Evolutionary conservation across 2,113 vertebrate genomes (phyloP).

Genomic region (Semicossyphus pulcher): DNA sequence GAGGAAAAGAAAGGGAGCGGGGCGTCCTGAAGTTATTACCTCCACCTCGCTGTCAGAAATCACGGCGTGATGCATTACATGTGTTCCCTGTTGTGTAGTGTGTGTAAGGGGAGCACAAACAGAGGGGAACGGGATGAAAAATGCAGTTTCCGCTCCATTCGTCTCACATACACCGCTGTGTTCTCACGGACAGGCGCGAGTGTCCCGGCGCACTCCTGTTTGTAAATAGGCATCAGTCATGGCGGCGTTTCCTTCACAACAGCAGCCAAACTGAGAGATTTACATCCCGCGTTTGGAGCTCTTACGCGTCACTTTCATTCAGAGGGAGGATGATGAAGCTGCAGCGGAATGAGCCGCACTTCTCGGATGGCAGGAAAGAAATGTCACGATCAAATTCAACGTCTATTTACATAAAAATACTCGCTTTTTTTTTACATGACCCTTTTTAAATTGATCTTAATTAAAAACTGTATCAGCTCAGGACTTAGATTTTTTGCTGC

Average conservation of each 20-base stretch:
- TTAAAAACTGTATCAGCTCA: too few species aligned
- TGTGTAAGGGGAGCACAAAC: conserved; percentile 71
- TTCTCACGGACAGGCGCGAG: conserved; percentile 42
- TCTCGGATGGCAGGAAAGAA: background rate
- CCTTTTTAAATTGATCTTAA: too few species aligned
- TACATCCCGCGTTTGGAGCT: conserved; percentile 4
- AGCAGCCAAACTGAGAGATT: conserved; percentile 22
- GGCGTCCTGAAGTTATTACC: conserved; percentile 86
- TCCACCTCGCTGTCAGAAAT: conserved; percentile 88
- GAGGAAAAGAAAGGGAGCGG: conserved; percentile 79
- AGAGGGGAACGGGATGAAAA: conserved; percentile 76
- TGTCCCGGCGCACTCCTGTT: conserved; percentile 53
- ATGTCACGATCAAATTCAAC: too few species aligned
- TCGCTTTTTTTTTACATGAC: too few species aligned
- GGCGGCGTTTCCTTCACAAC: conserved; percentile 15
- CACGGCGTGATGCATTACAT: conserved; percentile 85
- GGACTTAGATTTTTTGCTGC: too few species aligned
- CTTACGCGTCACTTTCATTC: conserved; percentile 1
- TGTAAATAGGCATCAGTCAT: conserved; percentile 74
- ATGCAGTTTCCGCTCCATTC: conserved; percentile 76
- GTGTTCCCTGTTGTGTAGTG: conserved; percentile 74
- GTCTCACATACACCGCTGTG: conserved; percentile 55
- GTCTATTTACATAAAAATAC: too few species aligned
- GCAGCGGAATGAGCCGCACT: background rate
- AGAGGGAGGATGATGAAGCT: background rate